Evolutionary conservation across 2,888 invertebrate genomes (phyloP), one percentile per base, ranked within the genome.

Genomic region (Euclidia mi): DNA sequence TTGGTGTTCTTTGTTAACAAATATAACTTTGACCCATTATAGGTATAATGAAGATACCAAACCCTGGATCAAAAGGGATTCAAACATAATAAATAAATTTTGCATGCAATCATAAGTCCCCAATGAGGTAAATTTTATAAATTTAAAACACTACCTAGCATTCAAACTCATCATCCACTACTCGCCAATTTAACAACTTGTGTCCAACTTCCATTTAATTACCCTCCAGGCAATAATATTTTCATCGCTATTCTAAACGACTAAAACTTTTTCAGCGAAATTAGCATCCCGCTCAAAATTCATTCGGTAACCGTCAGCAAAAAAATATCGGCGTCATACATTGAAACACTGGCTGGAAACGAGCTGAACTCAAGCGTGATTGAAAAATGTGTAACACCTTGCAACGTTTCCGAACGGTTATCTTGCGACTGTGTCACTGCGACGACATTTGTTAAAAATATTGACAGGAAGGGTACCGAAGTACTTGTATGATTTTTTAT

Each of bases 381-480:
- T 87, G 90, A 90, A 84, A 89, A 90, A 91, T 91, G 86, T 82
- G 82, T 76, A 82, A 81, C 88, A 89, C 87, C 89, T 89, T 87
- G 88, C 82, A 80, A 75, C 78, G 79, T 81, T 88, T 82, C 82
- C 81, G 65, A 81, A 78, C 61, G 65, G 78, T 81, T 84, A 82
- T 85, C 83, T 81, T 75, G 65, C 70, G 78, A 75, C 77, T 78
- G 79, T 76, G 82, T 76, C 78, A 76, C 61, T 74, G 70, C 56
- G 63, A 47, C 55, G 65, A 58, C 47, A 68, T 79, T 75, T 74
- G 58, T 71, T 65, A 50, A 65, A 71, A 75, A 77, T 74, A 64
- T 57, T 60, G 34, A 50, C 65, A 56, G 49, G 46, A 7, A 4
- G 56, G 49, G 56, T 50, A 34, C 32, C 35, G 43, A 46, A 47